A percentile compares a stretch with the other conserved stretches of the same genome.
These are phyloP conservation scores for Zenarchopterus dispar DNA, from an alignment of 2,797 vertebrate genomes.

Conservation along the genomic window DNA sequence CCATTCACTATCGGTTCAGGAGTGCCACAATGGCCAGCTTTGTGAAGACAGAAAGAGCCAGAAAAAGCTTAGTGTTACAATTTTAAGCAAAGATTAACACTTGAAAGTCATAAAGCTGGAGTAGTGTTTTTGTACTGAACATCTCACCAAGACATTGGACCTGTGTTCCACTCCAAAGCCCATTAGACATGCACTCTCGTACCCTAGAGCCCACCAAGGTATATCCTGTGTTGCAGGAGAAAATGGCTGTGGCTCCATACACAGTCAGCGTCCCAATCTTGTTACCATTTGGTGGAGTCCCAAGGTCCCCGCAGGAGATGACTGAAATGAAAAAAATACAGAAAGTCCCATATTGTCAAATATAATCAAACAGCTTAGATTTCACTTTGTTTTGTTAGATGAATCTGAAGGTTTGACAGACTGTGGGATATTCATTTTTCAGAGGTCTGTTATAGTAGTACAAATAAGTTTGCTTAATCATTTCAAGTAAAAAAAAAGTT, in stretches of 20 bases:
- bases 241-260: conserved; percentile 96
- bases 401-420: background rate
- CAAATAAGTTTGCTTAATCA: background rate
- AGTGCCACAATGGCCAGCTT: conserved; percentile 94
- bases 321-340: conserved; percentile 77
- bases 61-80: too few species aligned
- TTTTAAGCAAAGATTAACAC: background rate
- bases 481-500: background rate
- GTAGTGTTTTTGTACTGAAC: background rate
- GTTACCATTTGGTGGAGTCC: conserved; percentile 92
- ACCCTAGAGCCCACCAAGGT: conserved; percentile 96
- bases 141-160: conserved; percentile 92
- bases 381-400: conserved; percentile 30
- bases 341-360: conserved; percentile 10
- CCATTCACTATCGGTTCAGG: conserved; percentile 96
- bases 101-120: background rate
- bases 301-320: conserved; percentile 95
- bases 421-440: background rate
- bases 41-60: background rate
- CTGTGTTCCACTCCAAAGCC: conserved; percentile 95
- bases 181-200: conserved; percentile 96
- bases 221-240: conserved; percentile 97
- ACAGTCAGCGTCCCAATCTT: conserved; percentile 95
- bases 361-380: conserved; percentile 12
- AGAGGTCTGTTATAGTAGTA: background rate